Base-by-base conservation (phyloP, 1,140 invertebrate species). In the Heliconius melpomene region DNA sequence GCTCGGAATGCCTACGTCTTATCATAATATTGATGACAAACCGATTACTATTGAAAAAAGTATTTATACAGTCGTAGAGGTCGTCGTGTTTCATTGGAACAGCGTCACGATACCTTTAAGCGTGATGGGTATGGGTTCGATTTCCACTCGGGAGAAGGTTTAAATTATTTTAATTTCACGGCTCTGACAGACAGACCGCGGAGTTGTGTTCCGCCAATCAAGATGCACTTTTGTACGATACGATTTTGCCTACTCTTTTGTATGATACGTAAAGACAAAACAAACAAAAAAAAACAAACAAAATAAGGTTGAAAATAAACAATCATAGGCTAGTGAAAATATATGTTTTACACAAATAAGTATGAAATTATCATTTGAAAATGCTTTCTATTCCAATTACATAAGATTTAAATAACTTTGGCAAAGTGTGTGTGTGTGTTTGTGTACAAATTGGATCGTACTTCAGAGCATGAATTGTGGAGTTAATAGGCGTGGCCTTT, bases 401-500 rank as follows among this genome's bases (percentile, higher is more conserved):
- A 54, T 83, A 75, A 46, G 66, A 75, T 81, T 71, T 29, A 79
- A 40, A 36, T 79, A 72, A 11, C 20, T 29, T 78, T 82, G 70
- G 54, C 20, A 26, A n/a, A 75, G 66, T 82, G 26, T 83, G 73
- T 83, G 77, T 82, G 80, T 86, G 84, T 87, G 87, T 84, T 80
- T 83, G 83, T 84, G 77, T 84, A 82, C 85, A 89, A 90, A 89
- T 91, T 90, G 87, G 87, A 88, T 88, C 78, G 88, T 86, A 89
- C 85, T 66, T 87, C 83, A 72, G 83, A 86, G 87, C 88, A 84
- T 85, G 85, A 86, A 81, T 79, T 80, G 85, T 79, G 85, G 72
- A 85, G 82, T 84, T 90, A 89, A 88, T 89, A 87, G 90, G 88
- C 88, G 88, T 85, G 82, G 85, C 85, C 72, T 32, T 2, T 40